Base-by-base conservation (phyloP, 2,113 vertebrate species). In the Rhinoderma darwinii region DNA sequence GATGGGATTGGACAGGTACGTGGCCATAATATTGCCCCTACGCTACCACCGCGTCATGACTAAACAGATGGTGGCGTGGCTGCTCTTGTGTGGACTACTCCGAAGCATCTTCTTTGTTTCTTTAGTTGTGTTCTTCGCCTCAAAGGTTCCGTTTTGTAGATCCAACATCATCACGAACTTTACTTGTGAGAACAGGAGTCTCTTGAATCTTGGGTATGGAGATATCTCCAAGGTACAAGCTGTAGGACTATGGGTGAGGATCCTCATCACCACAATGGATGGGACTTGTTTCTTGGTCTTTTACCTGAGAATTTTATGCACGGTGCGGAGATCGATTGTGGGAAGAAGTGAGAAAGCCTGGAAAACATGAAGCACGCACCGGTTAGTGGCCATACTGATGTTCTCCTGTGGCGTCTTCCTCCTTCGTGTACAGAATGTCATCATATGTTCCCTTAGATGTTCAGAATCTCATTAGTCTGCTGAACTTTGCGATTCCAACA, bases 341-440 rank as follows among this genome's bases (percentile, higher is more conserved):
- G 82, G 82, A 6, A 44, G 51, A 39, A 32, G 44, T 7, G 3
- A 56, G n/a, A 84, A 84, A 17, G 68, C 82, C 7, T 37, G 44
- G n/a, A 22, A 56, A 11, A 84, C 82, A 32, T 84, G 82, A 20
- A 39, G 82, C 18, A 39, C 66, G 4, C 82, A 84, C 87, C 88
- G 95, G 74, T 93, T 95, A 2, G 93, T 95, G 37, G 92, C 95
- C 88, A 91, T 95, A 89, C 91, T 94, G 0, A 91, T 96, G 84
- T 95, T 95, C 82, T 89, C 93, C n/a, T 94, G 94, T 22, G 94
- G 94, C 93, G 50, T 87, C 95, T 43, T 93, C 94, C 0, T 95
- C 96, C 88, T 90, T 96, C 0, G 92, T 92, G 41, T 93, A 90
- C 84, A 92, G 90, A 11, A 68, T 94, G 18, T 87, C 90, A 50